These are phyloP conservation scores for Tachina fera DNA, from an alignment of 2,888 invertebrate genomes.

Conservation along the genomic window DNA sequence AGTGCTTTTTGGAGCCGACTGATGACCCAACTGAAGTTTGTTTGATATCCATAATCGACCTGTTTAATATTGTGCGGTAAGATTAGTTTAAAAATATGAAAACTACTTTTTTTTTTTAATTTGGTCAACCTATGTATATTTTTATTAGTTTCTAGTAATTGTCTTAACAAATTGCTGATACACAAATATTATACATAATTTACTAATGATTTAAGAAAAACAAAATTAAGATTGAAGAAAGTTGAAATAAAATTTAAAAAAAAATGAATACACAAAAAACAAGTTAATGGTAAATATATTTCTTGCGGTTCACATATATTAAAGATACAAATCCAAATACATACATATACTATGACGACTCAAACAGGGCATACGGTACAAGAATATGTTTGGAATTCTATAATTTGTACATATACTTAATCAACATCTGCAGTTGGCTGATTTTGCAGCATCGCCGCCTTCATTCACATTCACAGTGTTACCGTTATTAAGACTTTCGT, in stretches of 20 bases:
- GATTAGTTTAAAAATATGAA: neutral
- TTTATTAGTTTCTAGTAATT: slow-evolving; percentile 48
- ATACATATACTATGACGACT: slow-evolving; percentile 3
- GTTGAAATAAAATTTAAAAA: neutral
- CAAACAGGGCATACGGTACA: neutral
- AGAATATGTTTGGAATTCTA: neutral
- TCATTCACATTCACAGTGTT: slow-evolving; percentile 74
- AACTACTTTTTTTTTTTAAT: neutral
- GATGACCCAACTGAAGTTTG: too few species aligned
- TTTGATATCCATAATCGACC: too few species aligned
- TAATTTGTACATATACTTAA: slow-evolving; percentile 19
- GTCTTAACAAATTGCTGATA: slow-evolving; percentile 62
- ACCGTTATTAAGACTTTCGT: slow-evolving; percentile 56
- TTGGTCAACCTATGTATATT: slow-evolving; percentile 6
- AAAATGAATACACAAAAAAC: too few species aligned
- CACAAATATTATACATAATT: slow-evolving; percentile 49
- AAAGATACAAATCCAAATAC: slow-evolving; percentile 31
- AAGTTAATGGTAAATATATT: neutral
- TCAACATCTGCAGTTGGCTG: slow-evolving; percentile 77
- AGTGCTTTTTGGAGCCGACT: too few species aligned
- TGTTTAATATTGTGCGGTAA: slow-evolving; percentile 19
- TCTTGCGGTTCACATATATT: slow-evolving; percentile 53
- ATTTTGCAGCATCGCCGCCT: slow-evolving; percentile 59
- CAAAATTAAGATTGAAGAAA: slow-evolving; percentile 10
- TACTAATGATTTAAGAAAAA: slow-evolving; percentile 28